Percentiles rank a stretch among this genome's conserved stretches.
Evolutionary conservation across 2,888 invertebrate genomes (phyloP).

Genomic region (Caenorhabditis imperialis): DNA sequence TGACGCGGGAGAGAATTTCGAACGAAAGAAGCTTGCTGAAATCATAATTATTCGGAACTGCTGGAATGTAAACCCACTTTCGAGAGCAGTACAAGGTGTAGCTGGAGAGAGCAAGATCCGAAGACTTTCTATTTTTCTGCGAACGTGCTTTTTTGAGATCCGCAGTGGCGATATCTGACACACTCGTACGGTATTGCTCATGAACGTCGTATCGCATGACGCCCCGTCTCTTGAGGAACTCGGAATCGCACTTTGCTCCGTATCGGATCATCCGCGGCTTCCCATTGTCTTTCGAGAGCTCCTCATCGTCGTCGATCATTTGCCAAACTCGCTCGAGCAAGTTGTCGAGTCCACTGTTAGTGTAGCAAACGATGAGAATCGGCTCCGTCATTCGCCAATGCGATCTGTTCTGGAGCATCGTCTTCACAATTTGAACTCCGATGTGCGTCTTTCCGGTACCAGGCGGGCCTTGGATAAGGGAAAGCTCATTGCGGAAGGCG

Average conservation of each 20-base stretch:
- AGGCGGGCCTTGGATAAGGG: constrained; percentile 89
- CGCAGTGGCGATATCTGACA: constrained; percentile 7
- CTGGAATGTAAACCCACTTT: no score
- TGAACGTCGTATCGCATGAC: constrained; percentile 19
- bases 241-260: constrained; percentile 37
- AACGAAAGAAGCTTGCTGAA: constrained; percentile 39
- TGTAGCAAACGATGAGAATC: constrained; percentile 87
- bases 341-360: constrained; percentile 90
- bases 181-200: constrained; percentile 2
- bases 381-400: constrained; percentile 79
- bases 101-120: constrained; percentile 14
- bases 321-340: constrained; percentile 84
- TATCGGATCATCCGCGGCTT: constrained; percentile 45
- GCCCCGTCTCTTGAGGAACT: constrained; percentile 17
- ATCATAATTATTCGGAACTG: not conserved
- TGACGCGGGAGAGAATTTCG: constrained; percentile 9
- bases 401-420: constrained; percentile 62
- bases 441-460: constrained; percentile 83
- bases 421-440: constrained; percentile 58
- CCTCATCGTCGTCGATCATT: constrained; percentile 45
- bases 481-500: constrained; percentile 85
- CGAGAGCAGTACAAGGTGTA: constrained; percentile 16
- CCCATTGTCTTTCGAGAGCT: constrained; percentile 28
- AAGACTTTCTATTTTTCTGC: not conserved
- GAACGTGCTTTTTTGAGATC: constrained; percentile 1